Conservation (phyloP, 1,140 invertebrate genomes). For the Drosophila pruinosa region DNA sequence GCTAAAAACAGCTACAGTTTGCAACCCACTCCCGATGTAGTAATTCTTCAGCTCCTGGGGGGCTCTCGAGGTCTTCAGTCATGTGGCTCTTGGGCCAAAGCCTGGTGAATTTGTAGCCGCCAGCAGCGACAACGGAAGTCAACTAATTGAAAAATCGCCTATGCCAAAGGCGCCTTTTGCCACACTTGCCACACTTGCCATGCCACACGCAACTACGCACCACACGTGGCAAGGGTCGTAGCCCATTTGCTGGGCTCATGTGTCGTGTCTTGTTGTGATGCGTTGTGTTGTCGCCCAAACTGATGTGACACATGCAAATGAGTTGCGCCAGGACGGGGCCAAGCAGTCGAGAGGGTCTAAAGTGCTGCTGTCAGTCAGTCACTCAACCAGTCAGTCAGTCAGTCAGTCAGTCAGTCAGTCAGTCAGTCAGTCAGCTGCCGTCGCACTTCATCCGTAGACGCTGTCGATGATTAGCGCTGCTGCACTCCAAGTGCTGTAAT, state of each 20-base stretch:
- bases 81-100: slow-evolving; percentile 49
- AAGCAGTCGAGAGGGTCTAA: slow-evolving; percentile 33
- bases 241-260: slow-evolving; percentile 2
- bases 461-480: neutral
- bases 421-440: slow-evolving; percentile 2
- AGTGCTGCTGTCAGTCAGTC: slow-evolving; percentile 26
- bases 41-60: neutral
- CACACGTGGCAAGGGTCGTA: neutral
- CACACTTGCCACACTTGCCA: neutral
- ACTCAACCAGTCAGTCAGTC: neutral
- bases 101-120: slow-evolving; percentile 63
- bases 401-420: slow-evolving; percentile 21
- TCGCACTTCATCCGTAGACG: neutral
- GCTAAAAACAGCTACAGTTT: slow-evolving; percentile 40
- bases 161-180: slow-evolving; percentile 43
- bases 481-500: neutral
- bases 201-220: slow-evolving; percentile 1
- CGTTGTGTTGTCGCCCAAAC: slow-evolving; percentile 47
- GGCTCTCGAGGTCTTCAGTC: neutral
- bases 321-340: slow-evolving; percentile 32
- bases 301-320: slow-evolving; percentile 76
- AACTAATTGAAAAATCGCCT: slow-evolving; percentile 79
- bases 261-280: slow-evolving; percentile 22
- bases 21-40: no score
- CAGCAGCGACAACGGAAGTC: slow-evolving; percentile 5